Conservation (phyloP, 1,140 invertebrate species). For the Drosophila erecta region DNA sequence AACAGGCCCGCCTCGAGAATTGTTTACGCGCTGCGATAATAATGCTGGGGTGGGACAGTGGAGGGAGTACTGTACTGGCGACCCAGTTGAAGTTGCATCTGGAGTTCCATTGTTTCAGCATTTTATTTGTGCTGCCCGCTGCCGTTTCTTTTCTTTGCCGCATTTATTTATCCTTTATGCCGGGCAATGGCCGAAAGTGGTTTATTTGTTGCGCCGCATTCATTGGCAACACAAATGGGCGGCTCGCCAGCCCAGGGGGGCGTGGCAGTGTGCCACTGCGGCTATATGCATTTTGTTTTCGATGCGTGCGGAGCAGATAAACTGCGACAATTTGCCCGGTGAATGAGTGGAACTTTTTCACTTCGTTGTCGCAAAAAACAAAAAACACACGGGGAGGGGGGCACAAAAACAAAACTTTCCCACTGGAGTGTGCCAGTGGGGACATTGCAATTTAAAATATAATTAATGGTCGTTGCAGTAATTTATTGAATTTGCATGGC, state of each 20-base stretch:
- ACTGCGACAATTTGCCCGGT: constrained; percentile 79
- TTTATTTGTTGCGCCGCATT: constrained; percentile 59
- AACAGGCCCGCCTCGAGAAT: constrained; percentile 46
- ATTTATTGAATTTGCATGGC: constrained; percentile 80
- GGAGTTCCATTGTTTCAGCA: constrained; percentile 44
- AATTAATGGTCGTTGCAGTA: constrained; percentile 80
- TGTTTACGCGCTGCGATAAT: constrained; percentile 67
- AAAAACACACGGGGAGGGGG: too few relatives aligned
- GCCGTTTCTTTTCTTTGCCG: constrained; percentile 19
- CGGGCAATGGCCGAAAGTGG: constrained; percentile 58
- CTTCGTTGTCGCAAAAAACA: constrained; percentile 9
- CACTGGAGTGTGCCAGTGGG: constrained; percentile 42
- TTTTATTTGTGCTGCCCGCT: background rate
- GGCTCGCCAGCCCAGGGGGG: background rate
- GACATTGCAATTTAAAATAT: constrained; percentile 82
- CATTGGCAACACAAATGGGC: constrained; percentile 44
- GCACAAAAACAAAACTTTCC: constrained; percentile 41
- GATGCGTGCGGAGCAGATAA: constrained; percentile 72
- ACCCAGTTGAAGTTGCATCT: constrained; percentile 51
- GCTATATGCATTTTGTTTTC: constrained; percentile 14
- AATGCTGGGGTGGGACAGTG: constrained; percentile 51
- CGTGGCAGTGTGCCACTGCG: constrained; percentile 18
- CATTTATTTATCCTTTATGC: constrained; percentile 48
- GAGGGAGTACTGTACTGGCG: background rate
- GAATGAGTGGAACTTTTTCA: constrained; percentile 73